Base-by-base conservation (phyloP, 2,888 invertebrate genomes). In the Hirtodrosophila confusa region DNA sequence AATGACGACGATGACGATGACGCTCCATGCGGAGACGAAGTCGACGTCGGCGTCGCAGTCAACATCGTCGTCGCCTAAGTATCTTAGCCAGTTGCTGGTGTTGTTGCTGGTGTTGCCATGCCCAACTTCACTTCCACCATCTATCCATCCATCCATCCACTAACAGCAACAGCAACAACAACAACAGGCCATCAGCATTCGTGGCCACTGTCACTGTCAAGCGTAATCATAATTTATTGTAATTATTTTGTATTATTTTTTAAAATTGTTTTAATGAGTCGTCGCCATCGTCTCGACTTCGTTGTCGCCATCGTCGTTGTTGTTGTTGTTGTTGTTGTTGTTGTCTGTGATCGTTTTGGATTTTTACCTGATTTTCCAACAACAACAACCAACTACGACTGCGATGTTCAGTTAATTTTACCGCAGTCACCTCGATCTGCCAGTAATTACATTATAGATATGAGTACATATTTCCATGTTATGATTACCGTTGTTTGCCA, bases 151-250 rank as follows among this genome's bases (percentile, higher is more conserved):
- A 44, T 29, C 10, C 47, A 47, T 7, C 31, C 31, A 31, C 31
- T 9, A 31, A 9, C 56, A 68, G 62, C 69, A 69, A 39, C 68
- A 61, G 55, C 67, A 47, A 60, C 53, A 63, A 9, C 40, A 24
- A 36, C 44, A 43, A 44, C 63, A 65, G 75, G 75, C 62, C 76
- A 76, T 67, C 72, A 72, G 66, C 74, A 74, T 76, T 73, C 78
- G 74, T 72, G 78, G 69, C 74, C 86, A 79, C 79, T 84, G 84
- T 79, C 88, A 87, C 88, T 86, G 85, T 80, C 87, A 86, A 79
- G 83, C 88, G 87, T 88, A 88, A 88, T 88, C 87, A 88, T 88
- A 88, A 88, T 88, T 88, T 88, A 86, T 88, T 88, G 87, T 86
- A 88, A 88, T 88, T 88, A 88, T 88, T 88, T 85, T 85, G 86